These are phyloP conservation scores for Amphibalanus amphitrite DNA, from an alignment of 1,140 invertebrate genomes.

Conservation along the genomic window DNA sequence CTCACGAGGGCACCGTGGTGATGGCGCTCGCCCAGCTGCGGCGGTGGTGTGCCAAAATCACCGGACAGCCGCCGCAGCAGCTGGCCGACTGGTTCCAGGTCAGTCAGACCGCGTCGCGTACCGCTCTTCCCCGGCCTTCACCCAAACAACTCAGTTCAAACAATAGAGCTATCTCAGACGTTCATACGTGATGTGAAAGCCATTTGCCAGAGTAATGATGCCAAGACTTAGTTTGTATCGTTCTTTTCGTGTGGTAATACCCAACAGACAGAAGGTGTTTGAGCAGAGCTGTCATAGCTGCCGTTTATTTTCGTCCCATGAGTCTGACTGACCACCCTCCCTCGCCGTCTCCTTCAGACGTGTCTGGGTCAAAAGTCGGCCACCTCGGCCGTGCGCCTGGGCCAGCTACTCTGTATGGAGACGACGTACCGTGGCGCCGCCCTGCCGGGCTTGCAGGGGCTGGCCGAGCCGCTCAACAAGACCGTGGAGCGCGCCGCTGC, in stretches of 20 bases:
- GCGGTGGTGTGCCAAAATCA: constrained; percentile 54
- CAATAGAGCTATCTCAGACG: background rate
- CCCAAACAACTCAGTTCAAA: background rate
- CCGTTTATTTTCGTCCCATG: too few species aligned
- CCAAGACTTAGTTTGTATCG: constrained; percentile 7
- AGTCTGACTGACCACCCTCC: too few species aligned
- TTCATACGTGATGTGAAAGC: background rate
- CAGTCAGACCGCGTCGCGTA: too few species aligned
- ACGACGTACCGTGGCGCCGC: too few species aligned
- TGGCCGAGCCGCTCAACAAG: too few species aligned
- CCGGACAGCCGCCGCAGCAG: constrained; percentile 43
- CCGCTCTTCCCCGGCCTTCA: constrained; percentile 12
- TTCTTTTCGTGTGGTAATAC: constrained; percentile 13
- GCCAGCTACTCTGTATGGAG: too few species aligned
- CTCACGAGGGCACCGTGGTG: constrained; percentile 77
- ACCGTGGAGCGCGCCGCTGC: too few species aligned
- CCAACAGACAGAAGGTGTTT: background rate
- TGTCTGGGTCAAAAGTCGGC: too few species aligned
- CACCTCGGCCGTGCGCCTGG: too few species aligned
- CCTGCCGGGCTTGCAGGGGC: too few species aligned
- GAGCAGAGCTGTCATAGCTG: too few species aligned
- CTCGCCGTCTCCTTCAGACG: too few species aligned
- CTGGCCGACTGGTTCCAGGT: constrained; percentile 49
- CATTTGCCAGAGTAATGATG: constrained; percentile 7
- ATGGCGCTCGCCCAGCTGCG: constrained; percentile 60